Evolutionary conservation across 2,797 vertebrate genomes (phyloP).

Genomic region (Heliangelus exortis): DNA sequence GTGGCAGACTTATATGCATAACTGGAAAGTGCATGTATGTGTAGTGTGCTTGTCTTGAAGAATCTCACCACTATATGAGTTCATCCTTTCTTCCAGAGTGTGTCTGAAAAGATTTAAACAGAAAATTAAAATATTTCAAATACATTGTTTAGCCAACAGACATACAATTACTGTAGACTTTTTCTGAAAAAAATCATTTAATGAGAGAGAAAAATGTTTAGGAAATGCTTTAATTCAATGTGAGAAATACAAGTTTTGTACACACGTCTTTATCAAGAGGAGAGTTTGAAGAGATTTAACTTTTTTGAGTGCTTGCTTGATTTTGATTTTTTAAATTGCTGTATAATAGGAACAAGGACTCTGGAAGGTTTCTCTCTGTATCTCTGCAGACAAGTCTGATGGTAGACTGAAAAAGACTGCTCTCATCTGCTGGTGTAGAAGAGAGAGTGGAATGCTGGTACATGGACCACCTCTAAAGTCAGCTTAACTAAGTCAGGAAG

Average conservation of each 20-base stretch:
- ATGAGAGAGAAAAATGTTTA: neutral
- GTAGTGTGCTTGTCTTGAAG: neutral
- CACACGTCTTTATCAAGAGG: neutral
- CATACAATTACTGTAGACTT: neutral
- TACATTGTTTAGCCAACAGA: neutral
- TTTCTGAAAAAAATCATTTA: neutral
- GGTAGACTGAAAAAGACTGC: neutral
- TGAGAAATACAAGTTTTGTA: neutral
- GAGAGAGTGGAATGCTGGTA: neutral
- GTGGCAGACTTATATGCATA: neutral
- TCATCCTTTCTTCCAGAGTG: neutral
- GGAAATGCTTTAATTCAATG: neutral
- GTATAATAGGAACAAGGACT: neutral
- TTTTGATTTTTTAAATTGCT: neutral
- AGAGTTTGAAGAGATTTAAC: neutral
- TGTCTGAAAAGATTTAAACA: neutral
- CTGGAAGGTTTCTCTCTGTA: neutral
- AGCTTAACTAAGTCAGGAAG: neutral
- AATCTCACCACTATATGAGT: neutral
- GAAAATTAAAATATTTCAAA: neutral
- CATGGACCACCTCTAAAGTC: neutral
- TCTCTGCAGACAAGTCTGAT: neutral
- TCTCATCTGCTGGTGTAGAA: neutral
- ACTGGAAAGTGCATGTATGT: neutral
- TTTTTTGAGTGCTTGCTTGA: neutral